These are phyloP conservation scores for Distichodus sexfasciatus DNA, from an alignment of 2,797 vertebrate species.

Conservation along the genomic window DNA sequence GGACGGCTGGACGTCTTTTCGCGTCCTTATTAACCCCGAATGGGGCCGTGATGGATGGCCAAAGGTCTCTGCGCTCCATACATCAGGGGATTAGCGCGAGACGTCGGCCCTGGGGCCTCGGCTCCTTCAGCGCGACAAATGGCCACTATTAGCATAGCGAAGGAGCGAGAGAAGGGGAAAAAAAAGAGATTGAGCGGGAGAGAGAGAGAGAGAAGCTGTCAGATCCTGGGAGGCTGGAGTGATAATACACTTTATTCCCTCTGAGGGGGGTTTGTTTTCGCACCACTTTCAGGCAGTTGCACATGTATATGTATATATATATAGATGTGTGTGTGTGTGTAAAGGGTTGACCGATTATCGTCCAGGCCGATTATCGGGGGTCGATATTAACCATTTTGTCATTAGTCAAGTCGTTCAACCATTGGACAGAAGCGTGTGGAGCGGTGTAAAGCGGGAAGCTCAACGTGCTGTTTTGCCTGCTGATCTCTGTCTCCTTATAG, in stretches of 20 bases:
- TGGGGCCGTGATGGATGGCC: conserved; percentile 71
- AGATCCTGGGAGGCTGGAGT: conserved; percentile 64
- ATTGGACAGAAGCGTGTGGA: too few relatives aligned
- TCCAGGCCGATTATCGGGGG: too few relatives aligned
- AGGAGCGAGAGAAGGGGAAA: too few relatives aligned
- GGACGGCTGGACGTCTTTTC: conserved; percentile 68
- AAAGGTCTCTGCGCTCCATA: conserved; percentile 70
- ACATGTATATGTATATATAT: conserved; percentile 2
- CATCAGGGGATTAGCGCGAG: conserved; percentile 79
- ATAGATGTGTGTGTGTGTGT: too few relatives aligned
- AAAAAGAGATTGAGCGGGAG: too few relatives aligned
- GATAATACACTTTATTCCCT: conserved; percentile 66
- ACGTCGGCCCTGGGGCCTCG: conserved; percentile 65
- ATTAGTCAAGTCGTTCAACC: too few relatives aligned
- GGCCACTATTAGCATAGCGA: conserved; percentile 70
- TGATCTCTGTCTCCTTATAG: too few relatives aligned
- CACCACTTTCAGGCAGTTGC: conserved; percentile 32
- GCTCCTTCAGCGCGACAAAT: conserved; percentile 60
- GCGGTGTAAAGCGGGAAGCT: too few relatives aligned
- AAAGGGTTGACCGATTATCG: too few relatives aligned
- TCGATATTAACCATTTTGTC: too few relatives aligned
- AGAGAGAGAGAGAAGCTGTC: conserved; percentile 62
- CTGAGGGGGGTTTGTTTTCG: conserved; percentile 44
- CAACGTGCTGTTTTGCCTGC: too few relatives aligned
- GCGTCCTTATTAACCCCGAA: conserved; percentile 66